These are phyloP conservation scores for Oligia strigilis DNA, from an alignment of 2,888 invertebrate species.

Conservation along the genomic window DNA sequence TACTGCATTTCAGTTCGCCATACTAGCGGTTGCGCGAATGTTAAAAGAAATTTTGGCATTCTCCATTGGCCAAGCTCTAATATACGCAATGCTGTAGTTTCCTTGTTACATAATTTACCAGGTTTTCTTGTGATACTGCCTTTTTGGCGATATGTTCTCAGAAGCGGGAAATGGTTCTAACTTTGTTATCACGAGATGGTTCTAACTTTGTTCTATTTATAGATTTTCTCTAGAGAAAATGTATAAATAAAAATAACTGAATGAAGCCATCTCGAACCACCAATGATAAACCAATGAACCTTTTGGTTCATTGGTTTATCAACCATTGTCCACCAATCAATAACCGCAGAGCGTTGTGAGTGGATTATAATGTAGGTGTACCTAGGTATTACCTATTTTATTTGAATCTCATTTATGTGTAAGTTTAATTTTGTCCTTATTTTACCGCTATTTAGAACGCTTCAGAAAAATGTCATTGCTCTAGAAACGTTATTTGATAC, in stretches of 20 bases:
- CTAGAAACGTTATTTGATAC: constrained; percentile 9
- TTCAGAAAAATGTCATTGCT: constrained; percentile 9
- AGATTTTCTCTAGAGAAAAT: not conserved
- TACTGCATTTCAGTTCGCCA: constrained; percentile 15
- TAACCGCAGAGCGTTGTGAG: constrained; percentile 7
- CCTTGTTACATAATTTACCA: constrained; percentile 52
- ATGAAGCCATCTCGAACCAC: too few relatives aligned
- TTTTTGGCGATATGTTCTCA: constrained; percentile 3
- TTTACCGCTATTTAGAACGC: not conserved
- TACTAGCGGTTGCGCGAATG: constrained; percentile 22
- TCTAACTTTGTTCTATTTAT: constrained; percentile 12
- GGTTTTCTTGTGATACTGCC: constrained; percentile 20
- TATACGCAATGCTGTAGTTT: constrained; percentile 60
- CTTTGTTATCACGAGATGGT: constrained; percentile 4
- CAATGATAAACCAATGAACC: too few relatives aligned
- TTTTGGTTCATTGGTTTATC: constrained; percentile 6
- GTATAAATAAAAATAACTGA: too few relatives aligned
- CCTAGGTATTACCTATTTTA: not conserved
- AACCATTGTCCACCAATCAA: constrained; percentile 19
- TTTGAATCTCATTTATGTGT: not conserved
- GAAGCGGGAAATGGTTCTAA: constrained; percentile 5
- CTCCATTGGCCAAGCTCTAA: constrained; percentile 44
- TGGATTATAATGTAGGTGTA: not conserved
- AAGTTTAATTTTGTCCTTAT: not conserved
- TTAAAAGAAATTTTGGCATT: constrained; percentile 55